Evolutionary conservation across 1,140 invertebrate genomes (phyloP).

Genomic region (Lordiphosa clarofinis): DNA sequence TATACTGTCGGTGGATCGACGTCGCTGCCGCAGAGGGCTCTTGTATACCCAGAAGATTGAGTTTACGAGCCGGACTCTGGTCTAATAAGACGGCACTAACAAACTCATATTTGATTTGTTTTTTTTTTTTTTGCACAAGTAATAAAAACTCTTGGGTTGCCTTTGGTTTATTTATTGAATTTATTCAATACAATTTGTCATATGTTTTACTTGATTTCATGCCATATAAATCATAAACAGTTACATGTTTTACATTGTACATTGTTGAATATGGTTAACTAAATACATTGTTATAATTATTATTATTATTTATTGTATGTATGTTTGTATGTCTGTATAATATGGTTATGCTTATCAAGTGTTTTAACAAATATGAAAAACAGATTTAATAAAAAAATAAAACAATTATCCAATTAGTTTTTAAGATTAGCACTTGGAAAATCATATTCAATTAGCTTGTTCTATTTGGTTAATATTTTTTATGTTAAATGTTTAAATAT

Average conservation of each 20-base stretch:
- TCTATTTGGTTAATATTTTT: constrained; percentile 8
- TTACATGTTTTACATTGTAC: constrained; percentile 75
- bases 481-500: constrained; percentile 24
- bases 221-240: constrained; percentile 59
- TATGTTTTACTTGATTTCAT: constrained; percentile 36
- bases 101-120: no score
- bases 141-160: not conserved
- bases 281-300: constrained; percentile 33
- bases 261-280: constrained; percentile 66
- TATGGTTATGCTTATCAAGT: constrained; percentile 38
- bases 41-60: no score
- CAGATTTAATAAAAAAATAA: constrained; percentile 35
- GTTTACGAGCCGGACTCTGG: no score
- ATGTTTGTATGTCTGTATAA: constrained; percentile 25
- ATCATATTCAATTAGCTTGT: constrained; percentile 4
- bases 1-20: no score
- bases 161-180: constrained; percentile 75
- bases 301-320: constrained; percentile 50
- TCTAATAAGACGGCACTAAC: no score
- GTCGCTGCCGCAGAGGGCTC: no score
- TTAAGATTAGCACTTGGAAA: constrained; percentile 5
- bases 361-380: constrained; percentile 47
- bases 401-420: constrained; percentile 33
- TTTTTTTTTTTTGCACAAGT: no score
- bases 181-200: constrained; percentile 56